Percentiles rank a stretch among this genome's conserved stretches.
phyloP scores from a whole-genome alignment of 2,113 vertebrate species.

The Coreoperca whiteheadi region DNA sequence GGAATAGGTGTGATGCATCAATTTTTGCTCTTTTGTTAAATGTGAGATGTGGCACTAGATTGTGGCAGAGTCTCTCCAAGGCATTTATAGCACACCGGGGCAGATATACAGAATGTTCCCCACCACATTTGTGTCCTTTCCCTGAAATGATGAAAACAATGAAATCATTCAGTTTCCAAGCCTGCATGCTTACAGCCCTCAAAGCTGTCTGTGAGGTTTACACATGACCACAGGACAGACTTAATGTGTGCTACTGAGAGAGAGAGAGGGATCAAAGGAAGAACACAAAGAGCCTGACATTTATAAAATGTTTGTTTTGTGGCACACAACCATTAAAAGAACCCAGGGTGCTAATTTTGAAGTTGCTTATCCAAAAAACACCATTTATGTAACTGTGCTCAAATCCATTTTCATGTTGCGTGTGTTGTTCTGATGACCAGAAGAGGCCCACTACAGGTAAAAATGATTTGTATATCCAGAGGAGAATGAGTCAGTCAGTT shows the following conservation, averaged over 20 bases:
- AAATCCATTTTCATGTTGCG: slow-evolving; percentile 15
- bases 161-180: slow-evolving; percentile 23
- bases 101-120: slow-evolving; percentile 28
- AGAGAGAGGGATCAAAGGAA: neutral
- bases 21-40: slow-evolving; percentile 64
- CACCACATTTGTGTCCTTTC: slow-evolving; percentile 38
- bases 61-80: slow-evolving; percentile 10
- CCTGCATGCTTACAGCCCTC: neutral
- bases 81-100: slow-evolving; percentile 33
- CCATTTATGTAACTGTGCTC: slow-evolving; percentile 11
- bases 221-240: neutral
- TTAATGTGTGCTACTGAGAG: neutral
- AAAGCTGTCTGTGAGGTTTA: slow-evolving; percentile 9
- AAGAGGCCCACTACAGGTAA: slow-evolving; percentile 15
- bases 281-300: slow-evolving; percentile 31
- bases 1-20: slow-evolving; percentile 57
- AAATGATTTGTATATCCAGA: slow-evolving; percentile 27
- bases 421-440: slow-evolving; percentile 26
- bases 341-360: neutral
- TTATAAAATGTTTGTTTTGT: slow-evolving; percentile 7
- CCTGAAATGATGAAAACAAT: slow-evolving; percentile 44
- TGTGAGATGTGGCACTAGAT: slow-evolving; percentile 42
- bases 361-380: slow-evolving; percentile 17
- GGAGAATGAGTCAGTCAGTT: slow-evolving; percentile 60
- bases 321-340: slow-evolving; percentile 12